Percentiles rank a stretch among this genome's conserved stretches.
phyloP scores from a whole-genome alignment of 2,797 vertebrate species.

The Notolepis coatsorum region DNA sequence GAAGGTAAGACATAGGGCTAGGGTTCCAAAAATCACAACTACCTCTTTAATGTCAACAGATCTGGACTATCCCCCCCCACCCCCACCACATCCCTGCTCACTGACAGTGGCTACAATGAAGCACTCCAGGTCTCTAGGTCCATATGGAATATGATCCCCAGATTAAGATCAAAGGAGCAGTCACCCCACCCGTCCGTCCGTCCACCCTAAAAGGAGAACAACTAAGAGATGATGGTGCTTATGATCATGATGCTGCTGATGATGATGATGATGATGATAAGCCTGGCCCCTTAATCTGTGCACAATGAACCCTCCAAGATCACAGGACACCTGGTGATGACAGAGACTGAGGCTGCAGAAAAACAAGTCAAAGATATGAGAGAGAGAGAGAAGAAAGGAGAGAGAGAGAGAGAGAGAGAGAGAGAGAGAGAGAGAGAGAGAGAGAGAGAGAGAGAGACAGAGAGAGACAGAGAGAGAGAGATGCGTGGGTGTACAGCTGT shows the following conservation, averaged over 20 bases:
- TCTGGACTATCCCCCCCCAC: no score
- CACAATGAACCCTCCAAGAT: background rate
- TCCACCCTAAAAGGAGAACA: slow-evolving; percentile 1
- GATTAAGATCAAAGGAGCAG: slow-evolving; percentile 26
- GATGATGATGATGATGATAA: slow-evolving; percentile 11
- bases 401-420: background rate
- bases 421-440: background rate
- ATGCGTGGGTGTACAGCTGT: background rate
- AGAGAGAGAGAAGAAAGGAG: slow-evolving; percentile 1
- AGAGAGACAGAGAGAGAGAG: background rate
- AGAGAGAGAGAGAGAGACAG: background rate
- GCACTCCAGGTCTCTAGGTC: slow-evolving; percentile 1
- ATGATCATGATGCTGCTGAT: slow-evolving; percentile 2
- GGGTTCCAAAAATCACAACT: no score
- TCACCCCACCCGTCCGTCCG: slow-evolving; percentile 5
- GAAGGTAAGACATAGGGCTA: no score
- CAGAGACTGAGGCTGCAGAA: background rate
- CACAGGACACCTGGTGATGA: background rate
- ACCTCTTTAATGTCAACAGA: no score
- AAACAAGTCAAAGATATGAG: slow-evolving; percentile 3
- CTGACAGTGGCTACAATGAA: background rate
- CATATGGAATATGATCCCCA: slow-evolving; percentile 13
- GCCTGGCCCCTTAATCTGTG: slow-evolving; percentile 11
- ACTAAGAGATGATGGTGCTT: slow-evolving; percentile 1
- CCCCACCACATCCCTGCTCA: no score